These are phyloP conservation scores for Hydrophis major DNA, from an alignment of 2,797 vertebrate genomes.

Conservation along the genomic window DNA sequence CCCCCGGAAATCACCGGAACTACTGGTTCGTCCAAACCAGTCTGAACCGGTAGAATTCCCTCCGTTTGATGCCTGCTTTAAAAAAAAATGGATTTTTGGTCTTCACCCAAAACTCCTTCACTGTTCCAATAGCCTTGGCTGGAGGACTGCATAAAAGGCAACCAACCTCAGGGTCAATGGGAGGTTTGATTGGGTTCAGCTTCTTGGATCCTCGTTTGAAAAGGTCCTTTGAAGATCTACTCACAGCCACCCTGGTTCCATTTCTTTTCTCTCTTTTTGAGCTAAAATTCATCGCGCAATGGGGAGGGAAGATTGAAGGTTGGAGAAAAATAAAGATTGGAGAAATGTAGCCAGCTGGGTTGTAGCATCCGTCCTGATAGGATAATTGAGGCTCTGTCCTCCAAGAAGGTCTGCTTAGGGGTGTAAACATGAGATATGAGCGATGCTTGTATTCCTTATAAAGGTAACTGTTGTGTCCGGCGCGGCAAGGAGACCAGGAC, in stretches of 20 bases:
- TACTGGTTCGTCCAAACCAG: too few relatives aligned
- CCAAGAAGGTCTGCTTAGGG: neutral
- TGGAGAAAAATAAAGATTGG: neutral
- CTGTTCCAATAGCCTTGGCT: conserved; percentile 55
- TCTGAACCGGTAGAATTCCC: too few relatives aligned
- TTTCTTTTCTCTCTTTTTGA: neutral
- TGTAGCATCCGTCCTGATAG: neutral
- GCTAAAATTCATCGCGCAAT: neutral
- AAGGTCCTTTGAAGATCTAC: conserved; percentile 45
- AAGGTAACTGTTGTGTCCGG: too few relatives aligned
- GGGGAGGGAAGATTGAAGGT: conserved; percentile 25
- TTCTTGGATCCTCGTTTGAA: neutral
- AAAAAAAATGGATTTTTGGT: too few relatives aligned
- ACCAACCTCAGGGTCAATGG: conserved; percentile 42
- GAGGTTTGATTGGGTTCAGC: neutral
- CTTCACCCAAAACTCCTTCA: conserved; percentile 64
- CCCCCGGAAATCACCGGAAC: too few relatives aligned
- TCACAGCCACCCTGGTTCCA: neutral
- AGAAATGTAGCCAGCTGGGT: conserved; percentile 4
- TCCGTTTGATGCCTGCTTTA: too few relatives aligned
- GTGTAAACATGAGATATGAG: neutral
- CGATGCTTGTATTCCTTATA: neutral
- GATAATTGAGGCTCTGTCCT: neutral
- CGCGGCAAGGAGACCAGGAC: too few relatives aligned
- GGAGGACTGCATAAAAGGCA: conserved; percentile 47